Evolutionary conservation across 2,888 invertebrate genomes (phyloP).

Genomic region (Electrophaes corylata): DNA sequence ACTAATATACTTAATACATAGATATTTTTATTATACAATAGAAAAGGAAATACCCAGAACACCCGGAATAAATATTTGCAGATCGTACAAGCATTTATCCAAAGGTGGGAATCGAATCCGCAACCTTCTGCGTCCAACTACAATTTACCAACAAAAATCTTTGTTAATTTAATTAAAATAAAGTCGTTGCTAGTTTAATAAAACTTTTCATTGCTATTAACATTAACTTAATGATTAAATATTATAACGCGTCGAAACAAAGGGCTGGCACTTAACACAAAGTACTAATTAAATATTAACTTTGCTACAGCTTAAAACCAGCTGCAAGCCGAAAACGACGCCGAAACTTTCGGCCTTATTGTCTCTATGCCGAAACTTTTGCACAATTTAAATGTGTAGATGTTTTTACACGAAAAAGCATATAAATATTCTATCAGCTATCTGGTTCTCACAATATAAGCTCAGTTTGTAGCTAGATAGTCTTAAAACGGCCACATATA

Average conservation of each 20-base stretch:
- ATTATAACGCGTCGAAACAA: constrained; percentile 20
- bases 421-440: no score
- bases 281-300: constrained; percentile 40
- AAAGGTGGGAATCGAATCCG: no score
- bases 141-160: neutral
- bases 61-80: no score
- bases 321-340: neutral
- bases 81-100: no score
- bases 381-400: no score
- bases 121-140: no score
- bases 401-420: no score
- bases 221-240: constrained; percentile 17
- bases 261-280: constrained; percentile 29
- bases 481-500: no score
- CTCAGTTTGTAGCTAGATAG: neutral
- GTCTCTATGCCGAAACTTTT: neutral
- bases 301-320: constrained; percentile 18
- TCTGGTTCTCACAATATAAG: no score
- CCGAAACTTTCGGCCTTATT: constrained; percentile 1
- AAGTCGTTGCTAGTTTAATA: constrained; percentile 8
- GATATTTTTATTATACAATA: no score
- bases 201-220: constrained; percentile 20
- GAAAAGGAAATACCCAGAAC: no score
- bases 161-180: neutral
- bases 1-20: no score